These are phyloP conservation scores for Nyctereutes procyonoides DNA, from an alignment of 2,113 vertebrate species.

Conservation along the genomic window DNA sequence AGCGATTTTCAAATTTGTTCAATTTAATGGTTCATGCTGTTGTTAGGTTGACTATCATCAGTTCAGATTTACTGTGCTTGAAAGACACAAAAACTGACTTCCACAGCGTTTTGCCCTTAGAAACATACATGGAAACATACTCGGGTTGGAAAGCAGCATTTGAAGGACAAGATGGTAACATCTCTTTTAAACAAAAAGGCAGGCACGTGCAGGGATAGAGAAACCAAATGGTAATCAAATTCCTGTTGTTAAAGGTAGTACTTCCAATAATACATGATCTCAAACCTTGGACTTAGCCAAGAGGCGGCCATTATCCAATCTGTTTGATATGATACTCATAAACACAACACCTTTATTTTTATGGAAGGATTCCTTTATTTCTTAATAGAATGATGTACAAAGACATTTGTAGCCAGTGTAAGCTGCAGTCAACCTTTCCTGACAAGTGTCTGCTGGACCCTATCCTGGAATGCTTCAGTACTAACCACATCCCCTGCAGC, in stretches of 20 bases:
- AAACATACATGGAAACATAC: neutral
- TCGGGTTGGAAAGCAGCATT: neutral
- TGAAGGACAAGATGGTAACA: conserved; percentile 43
- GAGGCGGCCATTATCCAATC: neutral
- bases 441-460: neutral
- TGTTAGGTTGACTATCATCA: conserved; percentile 37
- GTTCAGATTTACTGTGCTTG: conserved; percentile 9
- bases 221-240: conserved; percentile 45
- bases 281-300: conserved; percentile 9
- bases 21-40: neutral
- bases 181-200: conserved; percentile 42
- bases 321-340: neutral
- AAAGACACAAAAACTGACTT: conserved; percentile 35
- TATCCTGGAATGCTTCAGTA: neutral
- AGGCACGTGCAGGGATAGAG: neutral
- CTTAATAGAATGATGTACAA: neutral
- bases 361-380: neutral
- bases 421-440: neutral
- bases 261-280: neutral
- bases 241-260: conserved; percentile 39
- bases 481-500: neutral
- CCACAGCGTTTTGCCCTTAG: conserved; percentile 8
- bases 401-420: neutral
- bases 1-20: conserved; percentile 37
- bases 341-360: conserved; percentile 27